Evolutionary conservation across 1,140 invertebrate genomes (phyloP).

Genomic region (Ceratina japonica): DNA sequence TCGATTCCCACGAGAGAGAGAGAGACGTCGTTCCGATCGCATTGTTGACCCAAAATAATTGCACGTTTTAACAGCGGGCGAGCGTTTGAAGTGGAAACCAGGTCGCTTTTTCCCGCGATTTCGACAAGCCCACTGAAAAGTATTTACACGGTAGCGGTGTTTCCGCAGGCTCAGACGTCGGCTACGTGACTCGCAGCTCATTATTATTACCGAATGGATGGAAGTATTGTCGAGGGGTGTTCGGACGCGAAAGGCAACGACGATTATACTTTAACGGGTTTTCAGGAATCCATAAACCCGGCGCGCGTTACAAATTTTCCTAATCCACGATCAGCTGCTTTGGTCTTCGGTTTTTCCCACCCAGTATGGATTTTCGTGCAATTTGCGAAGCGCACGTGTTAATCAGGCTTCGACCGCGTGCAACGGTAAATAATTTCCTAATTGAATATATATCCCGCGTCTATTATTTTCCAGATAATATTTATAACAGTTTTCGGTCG

Average conservation of each 20-base stretch:
- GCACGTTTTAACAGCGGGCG: constrained; percentile 36
- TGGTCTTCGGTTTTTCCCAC: background rate
- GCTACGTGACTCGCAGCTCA: background rate
- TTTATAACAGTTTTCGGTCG: too few relatives aligned
- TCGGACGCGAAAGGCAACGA: constrained; percentile 19
- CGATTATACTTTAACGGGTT: constrained; percentile 12
- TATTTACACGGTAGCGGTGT: background rate
- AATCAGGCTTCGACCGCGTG: constrained; percentile 16
- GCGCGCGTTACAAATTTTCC: background rate
- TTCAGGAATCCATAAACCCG: constrained; percentile 22
- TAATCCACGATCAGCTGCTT: background rate
- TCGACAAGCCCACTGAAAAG: constrained; percentile 30
- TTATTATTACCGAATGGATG: constrained; percentile 17
- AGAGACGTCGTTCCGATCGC: background rate
- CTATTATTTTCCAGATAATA: too few relatives aligned
- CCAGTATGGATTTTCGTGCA: constrained; percentile 14
- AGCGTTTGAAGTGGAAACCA: constrained; percentile 43
- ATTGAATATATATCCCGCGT: too few relatives aligned
- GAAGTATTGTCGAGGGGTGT: too few relatives aligned
- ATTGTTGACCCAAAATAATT: constrained; percentile 53
- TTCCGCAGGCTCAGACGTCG: background rate
- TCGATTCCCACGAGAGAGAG: too few relatives aligned
- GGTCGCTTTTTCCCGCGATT: constrained; percentile 42
- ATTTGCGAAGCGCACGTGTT: background rate
- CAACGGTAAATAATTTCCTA: constrained; percentile 22